A percentile compares a stretch with the other conserved stretches of the same genome.
phyloP scores from a whole-genome alignment of 2,797 vertebrate species.

The Lithobates sylvaticus region DNA sequence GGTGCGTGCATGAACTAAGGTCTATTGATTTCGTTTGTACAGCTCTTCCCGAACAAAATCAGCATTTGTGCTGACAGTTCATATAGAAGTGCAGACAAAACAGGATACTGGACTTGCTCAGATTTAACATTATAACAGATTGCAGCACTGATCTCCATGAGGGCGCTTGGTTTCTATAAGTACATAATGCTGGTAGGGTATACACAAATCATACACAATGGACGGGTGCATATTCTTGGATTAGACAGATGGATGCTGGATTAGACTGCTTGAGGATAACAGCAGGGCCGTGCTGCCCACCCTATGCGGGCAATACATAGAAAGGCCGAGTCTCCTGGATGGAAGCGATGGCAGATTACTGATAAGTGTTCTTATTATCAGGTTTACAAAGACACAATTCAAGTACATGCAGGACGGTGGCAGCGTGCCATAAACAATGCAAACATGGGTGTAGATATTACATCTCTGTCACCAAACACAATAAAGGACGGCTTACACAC shows the following conservation, averaged over 20 bases:
- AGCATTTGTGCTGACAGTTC: not conserved
- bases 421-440: not conserved
- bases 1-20: not conserved
- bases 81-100: not conserved
- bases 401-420: not conserved
- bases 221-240: conserved; percentile 19
- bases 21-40: conserved; percentile 20
- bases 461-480: not conserved
- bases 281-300: not conserved
- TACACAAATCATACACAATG: not conserved
- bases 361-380: conserved; percentile 22
- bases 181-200: not conserved
- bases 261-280: conserved; percentile 35
- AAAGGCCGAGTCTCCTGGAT: not conserved
- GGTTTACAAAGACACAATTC: not conserved
- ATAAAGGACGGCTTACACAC: not conserved
- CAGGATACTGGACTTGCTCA: not conserved
- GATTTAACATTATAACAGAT: not conserved
- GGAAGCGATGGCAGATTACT: conserved; percentile 21
- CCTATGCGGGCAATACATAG: not conserved
- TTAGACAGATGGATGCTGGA: conserved; percentile 60
- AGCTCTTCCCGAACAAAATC: not conserved
- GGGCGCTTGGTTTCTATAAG: not conserved
- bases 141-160: not conserved
- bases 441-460: not conserved